Conservation (phyloP, 2,113 vertebrate genomes). For the Rhagologus leucostigma region DNA sequence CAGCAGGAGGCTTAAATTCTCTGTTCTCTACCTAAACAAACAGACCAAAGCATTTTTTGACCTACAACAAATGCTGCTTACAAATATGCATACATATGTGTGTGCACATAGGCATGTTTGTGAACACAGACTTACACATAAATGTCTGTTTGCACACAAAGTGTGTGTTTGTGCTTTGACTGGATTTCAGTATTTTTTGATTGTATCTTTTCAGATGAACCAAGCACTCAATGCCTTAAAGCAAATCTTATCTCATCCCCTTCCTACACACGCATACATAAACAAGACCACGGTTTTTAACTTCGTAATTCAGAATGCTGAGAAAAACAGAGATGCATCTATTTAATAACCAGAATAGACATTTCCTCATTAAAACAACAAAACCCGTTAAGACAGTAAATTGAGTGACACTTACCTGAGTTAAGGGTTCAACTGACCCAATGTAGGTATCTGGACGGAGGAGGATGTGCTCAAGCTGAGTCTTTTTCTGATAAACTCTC, state of each 20-base stretch:
- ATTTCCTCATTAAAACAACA: background rate
- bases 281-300: background rate
- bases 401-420: slow-evolving; percentile 79
- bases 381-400: background rate
- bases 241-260: background rate
- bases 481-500: slow-evolving; percentile 98
- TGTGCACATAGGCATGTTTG: too few relatives aligned
- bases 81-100: background rate
- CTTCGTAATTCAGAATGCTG: background rate
- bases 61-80: background rate
- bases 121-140: background rate
- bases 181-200: background rate
- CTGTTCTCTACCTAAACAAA: background rate
- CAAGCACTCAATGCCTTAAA: background rate
- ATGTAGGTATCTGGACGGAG: slow-evolving; percentile 98
- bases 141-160: background rate
- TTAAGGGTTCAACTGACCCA: slow-evolving; percentile 90
- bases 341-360: background rate
- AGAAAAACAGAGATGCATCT: background rate
- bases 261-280: background rate
- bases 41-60: background rate
- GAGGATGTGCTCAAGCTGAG: slow-evolving; percentile 96
- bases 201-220: background rate
- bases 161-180: background rate
- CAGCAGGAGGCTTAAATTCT: background rate